These are phyloP conservation scores for Sinosuthora webbiana DNA, from an alignment of 2,113 vertebrate species.

Conservation along the genomic window DNA sequence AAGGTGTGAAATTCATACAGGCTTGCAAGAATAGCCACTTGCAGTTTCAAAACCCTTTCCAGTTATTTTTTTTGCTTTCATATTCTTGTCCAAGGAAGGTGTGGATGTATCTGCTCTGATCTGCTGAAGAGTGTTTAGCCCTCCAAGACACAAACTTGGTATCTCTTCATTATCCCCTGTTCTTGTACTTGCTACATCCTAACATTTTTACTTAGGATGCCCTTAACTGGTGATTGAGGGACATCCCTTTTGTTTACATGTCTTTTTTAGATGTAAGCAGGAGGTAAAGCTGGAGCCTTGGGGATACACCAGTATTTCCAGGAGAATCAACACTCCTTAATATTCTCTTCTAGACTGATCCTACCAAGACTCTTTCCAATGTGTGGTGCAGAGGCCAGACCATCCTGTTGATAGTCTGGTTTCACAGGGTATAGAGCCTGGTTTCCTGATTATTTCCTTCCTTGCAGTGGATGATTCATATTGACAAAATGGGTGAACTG, in stretches of 20 bases:
- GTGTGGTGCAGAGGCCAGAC: background rate
- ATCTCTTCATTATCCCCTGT: background rate
- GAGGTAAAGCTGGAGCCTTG: background rate
- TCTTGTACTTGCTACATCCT: background rate
- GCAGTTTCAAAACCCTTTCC: background rate
- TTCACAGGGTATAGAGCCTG: background rate
- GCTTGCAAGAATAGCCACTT: background rate
- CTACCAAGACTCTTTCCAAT: background rate
- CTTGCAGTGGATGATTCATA: background rate
- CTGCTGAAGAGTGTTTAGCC: background rate
- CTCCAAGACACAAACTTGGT: background rate
- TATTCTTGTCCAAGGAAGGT: background rate
- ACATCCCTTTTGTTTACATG: background rate
- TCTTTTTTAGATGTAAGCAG: background rate
- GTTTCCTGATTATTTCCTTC: background rate
- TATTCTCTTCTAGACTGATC: background rate
- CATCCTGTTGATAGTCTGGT: background rate
- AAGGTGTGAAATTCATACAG: background rate
- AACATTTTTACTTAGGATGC: background rate
- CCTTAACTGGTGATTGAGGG: background rate
- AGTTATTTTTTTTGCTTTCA: background rate
- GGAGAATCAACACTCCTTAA: background rate
- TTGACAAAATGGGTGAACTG: background rate
- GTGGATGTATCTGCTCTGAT: background rate
- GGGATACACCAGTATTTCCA: background rate